Conservation (phyloP, 2,888 invertebrate species). For the Heterodera filipjevi region DNA sequence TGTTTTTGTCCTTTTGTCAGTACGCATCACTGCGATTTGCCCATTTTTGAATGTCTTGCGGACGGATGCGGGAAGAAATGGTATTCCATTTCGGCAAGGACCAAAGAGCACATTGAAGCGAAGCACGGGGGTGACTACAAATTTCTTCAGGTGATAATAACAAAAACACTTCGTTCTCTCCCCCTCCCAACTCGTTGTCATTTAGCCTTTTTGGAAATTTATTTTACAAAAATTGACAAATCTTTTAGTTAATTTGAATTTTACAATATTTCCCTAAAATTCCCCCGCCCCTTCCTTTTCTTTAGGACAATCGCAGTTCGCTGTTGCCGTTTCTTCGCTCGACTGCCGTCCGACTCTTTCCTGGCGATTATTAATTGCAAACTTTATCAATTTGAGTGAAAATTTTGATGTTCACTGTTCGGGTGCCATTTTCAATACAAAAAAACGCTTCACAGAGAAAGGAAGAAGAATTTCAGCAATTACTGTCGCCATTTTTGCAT, state of each 20-base stretch:
- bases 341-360: neutral
- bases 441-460: neutral
- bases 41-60: constrained; percentile 32
- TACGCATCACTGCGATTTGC: constrained; percentile 34
- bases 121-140: constrained; percentile 26
- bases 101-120: constrained; percentile 32
- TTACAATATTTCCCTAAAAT: too few species aligned
- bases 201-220: too few species aligned
- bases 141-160: constrained; percentile 25
- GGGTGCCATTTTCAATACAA: neutral
- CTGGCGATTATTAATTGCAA: neutral
- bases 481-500: too few species aligned
- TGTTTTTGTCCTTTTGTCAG: neutral
- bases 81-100: constrained; percentile 33
- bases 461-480: neutral
- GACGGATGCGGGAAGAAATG: constrained; percentile 32
- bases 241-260: too few species aligned
- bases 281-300: too few species aligned
- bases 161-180: neutral
- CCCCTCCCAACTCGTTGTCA: too few species aligned
- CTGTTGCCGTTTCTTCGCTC: neutral
- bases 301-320: neutral
- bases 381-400: neutral
- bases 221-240: too few species aligned
- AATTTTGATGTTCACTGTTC: neutral